A percentile compares a stretch with the other conserved stretches of the same genome.
These are phyloP conservation scores for Daktulosphaira vitifoliae DNA, from an alignment of 1,140 invertebrate species.

Conservation along the genomic window DNA sequence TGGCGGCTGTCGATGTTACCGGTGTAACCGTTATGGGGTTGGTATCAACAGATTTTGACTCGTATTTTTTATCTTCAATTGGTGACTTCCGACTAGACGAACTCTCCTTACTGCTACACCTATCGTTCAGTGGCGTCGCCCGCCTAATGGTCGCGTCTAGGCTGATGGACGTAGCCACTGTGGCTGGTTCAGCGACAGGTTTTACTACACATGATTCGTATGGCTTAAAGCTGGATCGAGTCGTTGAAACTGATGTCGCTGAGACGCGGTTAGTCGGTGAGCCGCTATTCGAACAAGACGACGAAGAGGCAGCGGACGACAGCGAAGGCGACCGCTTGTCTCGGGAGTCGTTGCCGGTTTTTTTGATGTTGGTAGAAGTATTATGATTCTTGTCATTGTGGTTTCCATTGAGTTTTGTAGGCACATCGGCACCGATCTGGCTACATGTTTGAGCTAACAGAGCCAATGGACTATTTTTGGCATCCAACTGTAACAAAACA, in stretches of 20 bases:
- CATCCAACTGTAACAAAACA: conserved; percentile 78
- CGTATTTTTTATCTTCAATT: conserved; percentile 1
- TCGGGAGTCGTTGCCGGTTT: conserved; percentile 35
- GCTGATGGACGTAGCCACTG: background rate
- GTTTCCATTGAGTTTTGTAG: conserved; percentile 63
- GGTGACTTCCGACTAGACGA: conserved; percentile 38
- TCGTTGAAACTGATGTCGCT: conserved; percentile 24
- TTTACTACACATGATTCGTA: conserved; percentile 57
- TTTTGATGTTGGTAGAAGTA: background rate
- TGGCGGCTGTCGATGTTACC: conserved; percentile 42
- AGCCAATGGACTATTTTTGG: conserved; percentile 96
- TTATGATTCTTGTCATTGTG: conserved; percentile 44
- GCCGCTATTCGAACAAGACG: conserved; percentile 55
- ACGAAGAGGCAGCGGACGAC: conserved; percentile 77
- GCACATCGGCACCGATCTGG: conserved; percentile 89
- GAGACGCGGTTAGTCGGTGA: background rate
- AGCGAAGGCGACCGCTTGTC: conserved; percentile 36
- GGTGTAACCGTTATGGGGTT: conserved; percentile 56
- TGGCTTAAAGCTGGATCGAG: conserved; percentile 61
- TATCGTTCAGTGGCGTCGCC: background rate
- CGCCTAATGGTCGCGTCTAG: conserved; percentile 36
- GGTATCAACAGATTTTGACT: conserved; percentile 39
- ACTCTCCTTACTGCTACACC: conserved; percentile 37
- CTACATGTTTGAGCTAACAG: conserved; percentile 94
- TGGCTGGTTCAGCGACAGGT: background rate